Evolutionary conservation across 2,113 vertebrate genomes (phyloP), one percentile per base, ranked within the genome.

Genomic region (Hemichromis elongatus): DNA sequence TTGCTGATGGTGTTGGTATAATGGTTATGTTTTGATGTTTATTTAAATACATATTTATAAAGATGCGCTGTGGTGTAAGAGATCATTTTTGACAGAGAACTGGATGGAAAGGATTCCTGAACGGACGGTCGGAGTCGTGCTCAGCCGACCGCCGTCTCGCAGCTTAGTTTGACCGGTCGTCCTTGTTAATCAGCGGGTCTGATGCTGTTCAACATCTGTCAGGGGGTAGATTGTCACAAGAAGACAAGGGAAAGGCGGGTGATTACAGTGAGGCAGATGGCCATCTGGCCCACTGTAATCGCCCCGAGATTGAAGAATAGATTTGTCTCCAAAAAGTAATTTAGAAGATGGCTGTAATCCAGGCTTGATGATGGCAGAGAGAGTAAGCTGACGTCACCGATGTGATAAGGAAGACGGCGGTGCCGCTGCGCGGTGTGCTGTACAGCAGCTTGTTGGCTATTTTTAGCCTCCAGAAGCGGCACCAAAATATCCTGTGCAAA

Each of bases 291-390:
- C 70, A 75, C 70, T 75, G 16, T 75, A 75, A 75, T 75, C 70
- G 2, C 45, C 90, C 93, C 9, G 82, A 94, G 95, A 96, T 96
- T 96, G 94, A 95, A 93, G 93, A 95, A 94, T 95, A 94, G 95
- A 94, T 96, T 95, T 96, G 93, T 93, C 93, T 96, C 92, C 87
- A 91, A 95, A 96, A 96, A 96, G 94, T 95, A 95, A 96, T 96
- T 95, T 96, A 89, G 88, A 94, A 95, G 90, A 96, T 90, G 92
- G 87, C 82, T 24, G 21, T 96, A 96, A 96, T 96, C 95, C 94
- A 93, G 92, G 90, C 90, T 82, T 92, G 92, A 90, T 89, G 91
- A 92, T 92, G 81, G 90, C 82, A 14, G 83, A 79, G 63, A 24
- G 63, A 77, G 86, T 87, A 89, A 84, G 77, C 87, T 45, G 66